Evolutionary conservation across 2,888 invertebrate genomes (phyloP).

Genomic region (Philereme vetulata): DNA sequence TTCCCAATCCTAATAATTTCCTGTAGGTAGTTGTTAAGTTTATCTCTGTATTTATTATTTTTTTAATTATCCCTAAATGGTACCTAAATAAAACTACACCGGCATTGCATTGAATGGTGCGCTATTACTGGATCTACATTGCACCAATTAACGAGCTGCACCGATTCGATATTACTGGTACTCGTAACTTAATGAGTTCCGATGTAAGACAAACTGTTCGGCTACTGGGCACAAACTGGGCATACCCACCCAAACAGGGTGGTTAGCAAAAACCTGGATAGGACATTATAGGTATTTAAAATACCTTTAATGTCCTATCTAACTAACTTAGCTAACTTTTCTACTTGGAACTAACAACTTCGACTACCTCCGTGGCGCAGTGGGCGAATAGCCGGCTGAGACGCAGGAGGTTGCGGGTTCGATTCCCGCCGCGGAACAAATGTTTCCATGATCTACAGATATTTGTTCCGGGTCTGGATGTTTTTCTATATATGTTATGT

Average conservation of each 20-base stretch:
- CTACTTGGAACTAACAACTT: too few species aligned
- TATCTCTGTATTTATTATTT: background rate
- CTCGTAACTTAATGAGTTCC: constrained; percentile 65
- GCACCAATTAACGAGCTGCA: constrained; percentile 65
- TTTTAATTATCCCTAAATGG: constrained; percentile 32
- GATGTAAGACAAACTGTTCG: constrained; percentile 72
- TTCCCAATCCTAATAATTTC: background rate
- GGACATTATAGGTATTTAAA: background rate
- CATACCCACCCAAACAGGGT: constrained; percentile 20
- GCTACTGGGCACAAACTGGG: constrained; percentile 51
- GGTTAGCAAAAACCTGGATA: constrained; percentile 5
- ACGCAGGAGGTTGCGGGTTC: too few species aligned
- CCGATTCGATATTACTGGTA: constrained; percentile 67
- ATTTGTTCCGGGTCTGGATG: too few species aligned
- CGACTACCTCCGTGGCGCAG: too few species aligned
- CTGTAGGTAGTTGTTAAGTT: background rate
- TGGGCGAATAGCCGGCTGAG: too few species aligned
- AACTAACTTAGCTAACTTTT: too few species aligned
- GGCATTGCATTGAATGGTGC: constrained; percentile 44
- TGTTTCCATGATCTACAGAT: too few species aligned
- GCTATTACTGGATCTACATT: constrained; percentile 63
- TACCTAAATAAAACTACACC: constrained; percentile 34
- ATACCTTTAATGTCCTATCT: too few species aligned
- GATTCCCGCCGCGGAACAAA: too few species aligned
- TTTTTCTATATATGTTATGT: too few species aligned